These are phyloP conservation scores for Brachylomia viminalis DNA, from an alignment of 2,888 invertebrate species.

Conservation along the genomic window DNA sequence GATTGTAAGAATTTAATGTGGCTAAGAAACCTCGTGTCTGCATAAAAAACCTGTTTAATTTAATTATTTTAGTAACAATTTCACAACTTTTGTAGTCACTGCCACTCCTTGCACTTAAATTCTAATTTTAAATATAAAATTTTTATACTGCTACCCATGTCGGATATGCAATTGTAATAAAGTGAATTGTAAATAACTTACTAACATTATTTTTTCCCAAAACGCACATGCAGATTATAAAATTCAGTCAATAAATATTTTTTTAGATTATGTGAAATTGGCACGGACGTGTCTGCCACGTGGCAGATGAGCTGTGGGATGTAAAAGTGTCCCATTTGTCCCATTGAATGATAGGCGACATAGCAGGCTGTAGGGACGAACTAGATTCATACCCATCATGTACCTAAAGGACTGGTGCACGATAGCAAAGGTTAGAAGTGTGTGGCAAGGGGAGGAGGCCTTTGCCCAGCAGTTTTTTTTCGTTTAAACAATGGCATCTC, in stretches of 20 bases:
- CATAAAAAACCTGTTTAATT: not conserved
- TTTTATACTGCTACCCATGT: not conserved
- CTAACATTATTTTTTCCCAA: not conserved
- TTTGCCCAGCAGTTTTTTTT: no score
- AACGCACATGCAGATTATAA: not conserved
- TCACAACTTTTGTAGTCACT: not conserved
- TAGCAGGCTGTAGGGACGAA: not conserved
- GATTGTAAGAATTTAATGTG: not conserved
- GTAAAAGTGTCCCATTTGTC: no score
- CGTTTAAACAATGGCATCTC: no score
- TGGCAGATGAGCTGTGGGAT: no score
- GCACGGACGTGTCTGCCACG: no score
- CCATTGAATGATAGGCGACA: no score
- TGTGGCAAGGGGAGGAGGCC: not conserved
- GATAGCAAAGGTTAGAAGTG: not conserved
- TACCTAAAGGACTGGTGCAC: not conserved
- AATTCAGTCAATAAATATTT: no score
- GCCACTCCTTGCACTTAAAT: not conserved
- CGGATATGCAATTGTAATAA: not conserved
- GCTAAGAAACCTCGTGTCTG: not conserved
- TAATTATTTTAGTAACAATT: not conserved
- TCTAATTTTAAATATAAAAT: not conserved
- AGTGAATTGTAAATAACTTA: not conserved
- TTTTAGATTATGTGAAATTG: no score
- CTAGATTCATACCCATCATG: not conserved